Conservation (phyloP, 2,888 invertebrate species). For the Venusia cambrica region DNA sequence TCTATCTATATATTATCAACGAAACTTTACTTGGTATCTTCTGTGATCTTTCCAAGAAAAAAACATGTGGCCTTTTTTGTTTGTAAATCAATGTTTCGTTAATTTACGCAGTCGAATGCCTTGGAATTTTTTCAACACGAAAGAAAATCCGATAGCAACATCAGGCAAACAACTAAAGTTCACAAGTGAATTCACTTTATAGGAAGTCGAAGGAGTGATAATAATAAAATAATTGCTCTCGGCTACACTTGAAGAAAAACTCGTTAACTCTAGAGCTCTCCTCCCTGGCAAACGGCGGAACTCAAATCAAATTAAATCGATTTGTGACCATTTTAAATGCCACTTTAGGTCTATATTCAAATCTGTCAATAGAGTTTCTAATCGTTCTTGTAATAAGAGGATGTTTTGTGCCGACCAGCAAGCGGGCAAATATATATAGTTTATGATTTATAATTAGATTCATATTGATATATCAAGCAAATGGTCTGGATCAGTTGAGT, state of each 20-base stretch:
- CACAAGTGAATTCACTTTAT: constrained; percentile 43
- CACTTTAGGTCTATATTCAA: background rate
- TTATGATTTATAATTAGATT: too few relatives aligned
- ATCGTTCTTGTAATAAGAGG: background rate
- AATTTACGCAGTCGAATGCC: constrained; percentile 1
- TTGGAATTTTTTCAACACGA: constrained; percentile 4
- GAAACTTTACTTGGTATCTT: too few relatives aligned
- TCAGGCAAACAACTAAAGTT: constrained; percentile 49
- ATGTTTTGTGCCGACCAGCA: too few relatives aligned
- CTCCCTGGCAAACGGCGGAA: constrained; percentile 32
- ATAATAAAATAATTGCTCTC: constrained; percentile 59
- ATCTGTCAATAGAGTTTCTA: background rate
- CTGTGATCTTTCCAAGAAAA: too few relatives aligned
- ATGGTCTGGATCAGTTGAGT: too few relatives aligned
- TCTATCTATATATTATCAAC: too few relatives aligned
- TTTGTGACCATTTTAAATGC: constrained; percentile 19
- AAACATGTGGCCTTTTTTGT: too few relatives aligned
- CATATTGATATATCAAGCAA: too few relatives aligned
- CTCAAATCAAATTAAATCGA: constrained; percentile 29
- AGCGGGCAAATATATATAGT: too few relatives aligned
- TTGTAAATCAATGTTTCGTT: too few relatives aligned
- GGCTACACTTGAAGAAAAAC: constrained; percentile 55
- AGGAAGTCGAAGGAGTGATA: constrained; percentile 43
- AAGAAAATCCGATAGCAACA: constrained; percentile 7
- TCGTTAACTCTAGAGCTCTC: constrained; percentile 70